Base-by-base conservation (phyloP, 2,797 vertebrate species). In the Melanogrammus aeglefinus region DNA sequence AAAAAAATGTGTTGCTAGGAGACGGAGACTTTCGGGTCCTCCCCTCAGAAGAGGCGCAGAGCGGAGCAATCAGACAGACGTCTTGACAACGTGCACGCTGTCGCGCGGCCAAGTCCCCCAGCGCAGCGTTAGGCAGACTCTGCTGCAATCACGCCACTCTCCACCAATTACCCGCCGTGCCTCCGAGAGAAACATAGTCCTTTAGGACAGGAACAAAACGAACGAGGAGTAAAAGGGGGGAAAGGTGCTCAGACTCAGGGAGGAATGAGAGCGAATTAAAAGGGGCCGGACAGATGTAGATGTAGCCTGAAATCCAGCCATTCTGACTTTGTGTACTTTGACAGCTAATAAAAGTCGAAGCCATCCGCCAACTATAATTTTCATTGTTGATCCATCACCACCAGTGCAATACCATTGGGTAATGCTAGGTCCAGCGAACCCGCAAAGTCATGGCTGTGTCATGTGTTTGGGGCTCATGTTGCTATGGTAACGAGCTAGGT, bases 1-100 rank as follows among this genome's bases (percentile, higher is more conserved):
- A 76, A n/a, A 81, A 75, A 57, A 84, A 85, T 76, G 29, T 84
- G 90, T 90, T 91, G 89, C 89, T 78, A 57, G 77, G 91, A 88
- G 79, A 92, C 88, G 38, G 79, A 35, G 83, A 81, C 87, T 18
- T 51, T 16, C 18, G 14, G 6, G n/a, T 10, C n/a, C 21, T 21
- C 63, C 63, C 9, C 63, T 27, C 63, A 24, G n/a, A 27, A 27
- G 63, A 51, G 9, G 18, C 18, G 16, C 24, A n/a, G 63, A 27
- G n/a, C 63, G 6, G 51, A 6, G 51, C 63, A 66, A 27, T 66
- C 63, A 63, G 51, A 63, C 51, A n/a, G 47, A 18, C 51, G 51
- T 63, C 51, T 63, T n/a, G 7, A 63, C 51, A n/a, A n/a, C n/a
- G 51, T n/a, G 18, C 51, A 51, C 1, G 47, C 8, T 21, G 63